Percentiles rank a stretch among this genome's conserved stretches.
Conservation (phyloP, 2,888 invertebrate genomes). For the Pediacus dermestoides region DNA sequence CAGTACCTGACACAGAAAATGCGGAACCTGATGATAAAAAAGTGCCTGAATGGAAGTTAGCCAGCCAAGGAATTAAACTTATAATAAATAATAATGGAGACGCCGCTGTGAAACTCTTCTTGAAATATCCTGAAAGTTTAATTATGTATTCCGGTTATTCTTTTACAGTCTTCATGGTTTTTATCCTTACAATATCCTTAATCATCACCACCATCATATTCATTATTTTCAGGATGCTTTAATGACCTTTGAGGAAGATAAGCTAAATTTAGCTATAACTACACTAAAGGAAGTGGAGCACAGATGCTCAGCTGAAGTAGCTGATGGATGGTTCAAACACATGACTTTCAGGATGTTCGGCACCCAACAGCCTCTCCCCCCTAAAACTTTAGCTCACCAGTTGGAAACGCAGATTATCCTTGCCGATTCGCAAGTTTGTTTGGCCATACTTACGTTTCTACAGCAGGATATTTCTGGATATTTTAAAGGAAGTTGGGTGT, state of each 20-base stretch:
- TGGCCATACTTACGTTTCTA: conserved; percentile 61
- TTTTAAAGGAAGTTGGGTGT: conserved; percentile 64
- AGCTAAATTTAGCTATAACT: conserved; percentile 56
- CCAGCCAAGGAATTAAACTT: conserved; percentile 49
- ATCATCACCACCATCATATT: conserved; percentile 1
- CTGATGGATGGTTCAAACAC: conserved; percentile 55
- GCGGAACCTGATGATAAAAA: conserved; percentile 10
- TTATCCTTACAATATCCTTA: not conserved
- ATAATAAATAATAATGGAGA: conserved; percentile 50
- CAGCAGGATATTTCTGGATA: conserved; percentile 63
- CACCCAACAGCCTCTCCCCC: conserved; percentile 6
- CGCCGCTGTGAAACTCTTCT: conserved; percentile 50
- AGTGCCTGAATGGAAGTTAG: conserved; percentile 47
- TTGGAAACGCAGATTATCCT: conserved; percentile 64
- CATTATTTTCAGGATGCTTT: conserved; percentile 57
- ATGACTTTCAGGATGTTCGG: conserved; percentile 48
- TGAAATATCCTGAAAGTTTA: conserved; percentile 47
- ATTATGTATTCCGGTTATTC: conserved; percentile 53
- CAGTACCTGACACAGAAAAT: too few species aligned
- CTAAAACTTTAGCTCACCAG: conserved; percentile 46
- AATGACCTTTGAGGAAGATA: conserved; percentile 68
- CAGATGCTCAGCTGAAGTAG: conserved; percentile 52
- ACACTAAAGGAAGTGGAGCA: conserved; percentile 60
- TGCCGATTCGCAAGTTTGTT: conserved; percentile 63
- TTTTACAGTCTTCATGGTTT: conserved; percentile 52